Evolutionary conservation across 2,797 vertebrate species (phyloP), one percentile per base, ranked within the genome.

Genomic region (Pempheris klunzingeri): DNA sequence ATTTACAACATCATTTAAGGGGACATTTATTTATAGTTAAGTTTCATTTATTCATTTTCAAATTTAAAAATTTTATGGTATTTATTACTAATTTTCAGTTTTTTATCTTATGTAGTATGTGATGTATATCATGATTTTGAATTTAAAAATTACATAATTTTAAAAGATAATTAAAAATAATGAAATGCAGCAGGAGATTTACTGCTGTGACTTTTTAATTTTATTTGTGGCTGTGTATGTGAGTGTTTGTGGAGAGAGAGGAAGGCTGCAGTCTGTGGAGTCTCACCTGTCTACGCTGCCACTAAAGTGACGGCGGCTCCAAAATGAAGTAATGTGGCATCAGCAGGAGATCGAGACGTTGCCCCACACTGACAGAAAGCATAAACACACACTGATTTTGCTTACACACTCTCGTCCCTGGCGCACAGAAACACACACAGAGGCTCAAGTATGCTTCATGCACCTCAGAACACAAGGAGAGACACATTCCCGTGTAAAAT

Each of bases 361-460:
- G 66, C 70, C 69, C 82, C 68, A 83, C 74, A 76, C 78, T 80
- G 91, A 92, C 90, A 86, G 78, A 84, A 84, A 85, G 79, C 89
- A 87, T 90, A 91, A 94, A 92, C 91, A 92, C 77, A 76, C 77
- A 65, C 83, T 85, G 87, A 92, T 90, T 90, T 84, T 90, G 77
- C 89, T 87, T 85, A 83, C 81, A 89, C 74, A 57, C 64, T 39
- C 54, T 5, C 18, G 24, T 82, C 67, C 65, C 79, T 22, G 34
- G 66, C 55, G 80, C 74, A 41, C 44, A 66, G 50, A 77, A 78
- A 74, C 78, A 69, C 74, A 69, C 73, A 81, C 66, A 17, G 43
- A 36, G 43, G 71, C 74, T 84, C 26, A 34, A 70, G 61, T 61
- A 80, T 78, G 55, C 69, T 84, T 86, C 78, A 76, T 84, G 36